Conservation (phyloP, 2,888 invertebrate genomes). For the Agrotis segetum region DNA sequence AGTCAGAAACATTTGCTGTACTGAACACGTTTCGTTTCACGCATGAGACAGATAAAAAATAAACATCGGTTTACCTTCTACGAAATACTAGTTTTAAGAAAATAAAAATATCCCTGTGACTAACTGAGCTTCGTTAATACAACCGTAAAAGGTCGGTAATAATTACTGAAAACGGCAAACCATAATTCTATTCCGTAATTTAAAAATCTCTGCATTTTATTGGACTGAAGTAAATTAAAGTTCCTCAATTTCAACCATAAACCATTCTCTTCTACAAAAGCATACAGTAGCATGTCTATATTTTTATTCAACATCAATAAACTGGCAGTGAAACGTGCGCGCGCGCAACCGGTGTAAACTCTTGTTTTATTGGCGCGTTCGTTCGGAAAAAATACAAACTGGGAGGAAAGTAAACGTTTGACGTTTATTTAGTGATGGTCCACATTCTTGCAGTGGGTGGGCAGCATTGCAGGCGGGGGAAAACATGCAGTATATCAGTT, state of each 20-base stretch:
- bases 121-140: too few relatives aligned
- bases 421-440: constrained; percentile 45
- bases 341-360: constrained; percentile 56
- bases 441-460: constrained; percentile 30
- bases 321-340: constrained; percentile 47
- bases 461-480: constrained; percentile 20
- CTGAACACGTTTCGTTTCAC: not conserved
- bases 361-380: constrained; percentile 53
- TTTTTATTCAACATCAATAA: constrained; percentile 59
- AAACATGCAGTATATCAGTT: not conserved
- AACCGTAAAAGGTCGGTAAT: too few relatives aligned
- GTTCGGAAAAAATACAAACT: constrained; percentile 59
- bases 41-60: not conserved
- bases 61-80: too few relatives aligned
- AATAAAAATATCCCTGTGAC: too few relatives aligned
- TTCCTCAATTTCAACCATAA: not conserved
- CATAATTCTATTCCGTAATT: not conserved
- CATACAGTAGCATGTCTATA: constrained; percentile 36
- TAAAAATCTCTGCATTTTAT: too few relatives aligned
- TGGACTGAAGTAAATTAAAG: not conserved
- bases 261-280: constrained; percentile 17
- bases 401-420: constrained; percentile 50
- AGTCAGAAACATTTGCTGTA: not conserved
- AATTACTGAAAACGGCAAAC: not conserved
- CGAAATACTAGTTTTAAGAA: too few relatives aligned